phyloP scores from a whole-genome alignment of 2,888 invertebrate species.

The Melikaiella ostensackeni region DNA sequence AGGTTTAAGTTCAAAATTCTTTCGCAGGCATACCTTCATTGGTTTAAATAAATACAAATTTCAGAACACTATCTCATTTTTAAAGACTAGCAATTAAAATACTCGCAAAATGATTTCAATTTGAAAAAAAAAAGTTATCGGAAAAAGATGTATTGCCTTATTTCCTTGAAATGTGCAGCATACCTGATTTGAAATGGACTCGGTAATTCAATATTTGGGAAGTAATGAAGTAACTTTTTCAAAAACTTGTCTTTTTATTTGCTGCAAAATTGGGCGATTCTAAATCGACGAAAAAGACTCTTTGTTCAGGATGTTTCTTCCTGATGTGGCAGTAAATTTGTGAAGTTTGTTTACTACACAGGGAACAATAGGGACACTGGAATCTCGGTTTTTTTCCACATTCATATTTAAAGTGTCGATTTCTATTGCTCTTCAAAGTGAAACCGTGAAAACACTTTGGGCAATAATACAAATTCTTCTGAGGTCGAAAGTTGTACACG shows the following conservation, averaged over 20 bases:
- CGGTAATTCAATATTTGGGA: neutral
- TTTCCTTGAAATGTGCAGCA: neutral
- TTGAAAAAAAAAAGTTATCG: too few relatives aligned
- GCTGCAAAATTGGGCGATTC: slow-evolving; percentile 39
- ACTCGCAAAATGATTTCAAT: too few relatives aligned
- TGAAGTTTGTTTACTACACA: slow-evolving; percentile 66
- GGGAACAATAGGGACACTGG: slow-evolving; percentile 70
- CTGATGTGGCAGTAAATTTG: slow-evolving; percentile 66
- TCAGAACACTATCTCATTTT: too few relatives aligned
- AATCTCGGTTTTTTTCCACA: slow-evolving; percentile 73
- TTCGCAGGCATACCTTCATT: too few relatives aligned
- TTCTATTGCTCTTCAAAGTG: slow-evolving; percentile 65
- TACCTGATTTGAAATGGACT: neutral
- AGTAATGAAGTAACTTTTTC: neutral
- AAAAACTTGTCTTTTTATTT: slow-evolving; percentile 28
- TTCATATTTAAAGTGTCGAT: slow-evolving; percentile 72
- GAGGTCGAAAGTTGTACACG: slow-evolving; percentile 47
- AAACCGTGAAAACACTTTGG: slow-evolving; percentile 66
- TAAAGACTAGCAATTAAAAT: too few relatives aligned
- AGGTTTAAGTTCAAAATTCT: too few relatives aligned
- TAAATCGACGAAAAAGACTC: slow-evolving; percentile 59
- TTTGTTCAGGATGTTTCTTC: slow-evolving; percentile 61
- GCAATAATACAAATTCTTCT: slow-evolving; percentile 59
- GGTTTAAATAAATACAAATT: too few relatives aligned
- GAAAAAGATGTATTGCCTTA: too few relatives aligned